Percentiles rank a stretch among this genome's conserved stretches.
phyloP scores from a whole-genome alignment of 2,888 invertebrate species.

The Drosophila lutescens region DNA sequence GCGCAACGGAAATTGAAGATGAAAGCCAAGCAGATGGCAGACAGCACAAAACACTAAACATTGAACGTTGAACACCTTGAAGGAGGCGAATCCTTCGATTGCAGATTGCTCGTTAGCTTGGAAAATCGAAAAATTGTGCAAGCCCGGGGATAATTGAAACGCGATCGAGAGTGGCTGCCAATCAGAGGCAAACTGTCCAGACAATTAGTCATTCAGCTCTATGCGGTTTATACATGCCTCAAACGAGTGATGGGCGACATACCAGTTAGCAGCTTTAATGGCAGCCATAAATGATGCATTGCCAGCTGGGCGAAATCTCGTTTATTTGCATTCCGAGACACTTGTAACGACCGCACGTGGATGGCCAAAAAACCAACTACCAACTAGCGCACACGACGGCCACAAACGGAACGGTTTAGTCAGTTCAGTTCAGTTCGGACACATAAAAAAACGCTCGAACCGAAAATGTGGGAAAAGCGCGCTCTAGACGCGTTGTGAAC shows the following conservation, averaged over 20 bases:
- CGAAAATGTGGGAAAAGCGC: constrained; percentile 53
- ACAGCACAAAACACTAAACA: constrained; percentile 52
- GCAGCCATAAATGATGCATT: constrained; percentile 40
- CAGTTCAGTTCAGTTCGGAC: constrained; percentile 14
- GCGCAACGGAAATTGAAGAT: constrained; percentile 76
- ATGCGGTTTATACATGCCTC: constrained; percentile 8
- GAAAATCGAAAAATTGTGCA: constrained; percentile 75
- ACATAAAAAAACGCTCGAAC: constrained; percentile 51
- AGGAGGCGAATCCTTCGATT: constrained; percentile 46
- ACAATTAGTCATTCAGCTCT: constrained; percentile 29
- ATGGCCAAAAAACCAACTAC: constrained; percentile 28
- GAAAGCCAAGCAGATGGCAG: constrained; percentile 69
- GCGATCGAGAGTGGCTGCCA: constrained; percentile 33
- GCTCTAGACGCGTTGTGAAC: constrained; percentile 68
- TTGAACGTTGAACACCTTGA: constrained; percentile 63
- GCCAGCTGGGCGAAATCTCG: constrained; percentile 44
- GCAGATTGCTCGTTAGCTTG: constrained; percentile 55
- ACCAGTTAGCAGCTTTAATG: constrained; percentile 38
- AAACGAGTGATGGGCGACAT: constrained; percentile 4
- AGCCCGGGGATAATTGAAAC: constrained; percentile 62
- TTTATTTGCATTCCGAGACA: constrained; percentile 52
- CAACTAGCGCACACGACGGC: constrained; percentile 25
- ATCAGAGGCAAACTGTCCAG: constrained; percentile 15
- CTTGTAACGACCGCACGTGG: constrained; percentile 61
- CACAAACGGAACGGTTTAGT: constrained; percentile 16